These are phyloP conservation scores for Pluvialis apricaria DNA, from an alignment of 2,113 vertebrate species.

Conservation along the genomic window DNA sequence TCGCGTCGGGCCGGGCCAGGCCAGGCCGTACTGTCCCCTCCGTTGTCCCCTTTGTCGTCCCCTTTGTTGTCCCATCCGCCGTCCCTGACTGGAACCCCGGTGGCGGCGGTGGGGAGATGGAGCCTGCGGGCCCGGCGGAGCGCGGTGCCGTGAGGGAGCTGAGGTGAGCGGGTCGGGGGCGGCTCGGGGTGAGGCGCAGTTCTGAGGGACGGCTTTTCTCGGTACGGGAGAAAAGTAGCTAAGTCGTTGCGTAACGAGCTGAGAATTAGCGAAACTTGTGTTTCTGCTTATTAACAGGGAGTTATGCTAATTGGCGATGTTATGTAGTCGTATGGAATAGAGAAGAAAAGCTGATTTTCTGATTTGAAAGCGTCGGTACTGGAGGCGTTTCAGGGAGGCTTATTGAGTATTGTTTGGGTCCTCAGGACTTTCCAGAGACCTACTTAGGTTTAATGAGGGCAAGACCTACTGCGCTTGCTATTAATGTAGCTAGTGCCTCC, in stretches of 20 bases:
- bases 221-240: background rate
- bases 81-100: background rate
- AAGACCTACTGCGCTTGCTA: fast-evolving
- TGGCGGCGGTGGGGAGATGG: background rate
- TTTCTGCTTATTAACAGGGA: background rate
- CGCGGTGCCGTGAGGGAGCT: background rate
- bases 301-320: background rate
- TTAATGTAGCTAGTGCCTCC: fast-evolving
- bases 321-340: background rate
- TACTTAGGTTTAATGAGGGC: background rate
- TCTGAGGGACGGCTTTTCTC: background rate
- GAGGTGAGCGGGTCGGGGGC: background rate
- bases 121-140: background rate
- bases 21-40: background rate
- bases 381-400: background rate
- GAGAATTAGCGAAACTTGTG: slow-evolving; percentile 4
- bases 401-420: background rate
- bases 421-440: background rate
- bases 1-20: background rate
- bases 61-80: background rate
- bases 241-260: background rate
- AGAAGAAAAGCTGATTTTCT: slow-evolving; percentile 46
- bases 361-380: background rate
- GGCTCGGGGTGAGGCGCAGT: background rate
- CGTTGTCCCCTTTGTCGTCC: background rate